A percentile compares a stretch with the other conserved stretches of the same genome.
phyloP scores from a whole-genome alignment of 2,113 vertebrate genomes.

The Ivindomyrus marchei region DNA sequence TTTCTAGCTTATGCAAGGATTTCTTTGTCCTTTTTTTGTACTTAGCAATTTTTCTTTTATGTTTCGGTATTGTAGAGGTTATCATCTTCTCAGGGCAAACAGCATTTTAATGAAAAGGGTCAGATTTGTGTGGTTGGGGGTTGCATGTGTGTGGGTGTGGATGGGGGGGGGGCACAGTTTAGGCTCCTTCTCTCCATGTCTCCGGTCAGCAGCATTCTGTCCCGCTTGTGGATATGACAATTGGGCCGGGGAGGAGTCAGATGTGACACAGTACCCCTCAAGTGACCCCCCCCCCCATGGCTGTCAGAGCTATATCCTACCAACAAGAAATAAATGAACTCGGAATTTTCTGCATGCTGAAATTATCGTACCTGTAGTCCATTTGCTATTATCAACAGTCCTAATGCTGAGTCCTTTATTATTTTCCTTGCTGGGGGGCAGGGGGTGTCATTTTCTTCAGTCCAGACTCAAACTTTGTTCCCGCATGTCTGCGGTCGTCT shows the following conservation, averaged over 20 bases:
- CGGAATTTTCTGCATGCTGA: not conserved
- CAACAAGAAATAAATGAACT: not conserved
- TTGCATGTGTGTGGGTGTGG: not conserved
- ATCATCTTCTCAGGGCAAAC: conserved; percentile 64
- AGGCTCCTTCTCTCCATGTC: not conserved
- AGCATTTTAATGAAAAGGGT: conserved; percentile 66
- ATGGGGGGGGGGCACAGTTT: not conserved
- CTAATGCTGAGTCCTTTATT: not conserved
- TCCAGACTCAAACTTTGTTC: not conserved
- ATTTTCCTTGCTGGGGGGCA: not conserved
- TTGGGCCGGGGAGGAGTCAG: not conserved
- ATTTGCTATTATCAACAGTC: not conserved
- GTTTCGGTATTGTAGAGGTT: conserved; percentile 65
- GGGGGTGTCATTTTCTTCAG: not conserved
- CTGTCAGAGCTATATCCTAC: not conserved
- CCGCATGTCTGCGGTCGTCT: not conserved
- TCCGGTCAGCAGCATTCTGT: not conserved
- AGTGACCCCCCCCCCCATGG: not conserved
- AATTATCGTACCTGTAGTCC: not conserved
- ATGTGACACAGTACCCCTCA: not conserved
- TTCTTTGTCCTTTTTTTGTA: conserved; percentile 63
- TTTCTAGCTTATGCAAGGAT: conserved; percentile 49
- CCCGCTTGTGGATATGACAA: not conserved
- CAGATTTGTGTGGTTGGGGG: conserved; percentile 47
- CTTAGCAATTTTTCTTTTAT: conserved; percentile 65